Percentiles rank a stretch among this genome's conserved stretches.
These are phyloP conservation scores for Vannuccia rotundouncinata DNA, from an alignment of 2,888 invertebrate species.

Conservation along the genomic window DNA sequence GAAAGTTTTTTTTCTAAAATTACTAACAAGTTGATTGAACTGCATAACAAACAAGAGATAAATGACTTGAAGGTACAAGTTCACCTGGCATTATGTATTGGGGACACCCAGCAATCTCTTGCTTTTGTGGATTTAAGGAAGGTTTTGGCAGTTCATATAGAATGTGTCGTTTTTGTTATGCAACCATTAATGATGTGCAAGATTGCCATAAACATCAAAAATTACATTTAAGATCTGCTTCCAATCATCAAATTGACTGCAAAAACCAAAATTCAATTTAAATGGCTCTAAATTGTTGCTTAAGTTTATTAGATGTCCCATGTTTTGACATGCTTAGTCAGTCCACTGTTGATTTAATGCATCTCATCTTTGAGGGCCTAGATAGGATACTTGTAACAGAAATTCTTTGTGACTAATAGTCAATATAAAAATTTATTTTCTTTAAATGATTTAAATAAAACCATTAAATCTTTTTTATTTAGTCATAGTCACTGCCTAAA, in stretches of 20 bases:
- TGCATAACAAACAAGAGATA: neutral
- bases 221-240: neutral
- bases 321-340: neutral
- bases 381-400: neutral
- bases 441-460: no score
- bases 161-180: conserved; percentile 11
- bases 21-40: neutral
- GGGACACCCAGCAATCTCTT: conserved; percentile 1
- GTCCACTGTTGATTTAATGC: neutral
- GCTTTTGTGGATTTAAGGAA: conserved; percentile 9
- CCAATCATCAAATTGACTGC: neutral
- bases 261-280: neutral
- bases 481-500: no score
- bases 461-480: no score
- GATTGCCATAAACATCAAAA: neutral
- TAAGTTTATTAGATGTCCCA: neutral
- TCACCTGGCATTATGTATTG: neutral
- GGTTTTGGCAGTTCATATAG: neutral
- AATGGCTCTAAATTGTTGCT: neutral
- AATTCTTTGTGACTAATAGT: no score
- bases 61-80: neutral
- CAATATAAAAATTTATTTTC: no score
- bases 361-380: neutral
- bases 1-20: conserved; percentile 11
- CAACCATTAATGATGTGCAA: neutral